Evolutionary conservation across 2,888 invertebrate species (phyloP).

Genomic region (Cyclophora albipunctata): DNA sequence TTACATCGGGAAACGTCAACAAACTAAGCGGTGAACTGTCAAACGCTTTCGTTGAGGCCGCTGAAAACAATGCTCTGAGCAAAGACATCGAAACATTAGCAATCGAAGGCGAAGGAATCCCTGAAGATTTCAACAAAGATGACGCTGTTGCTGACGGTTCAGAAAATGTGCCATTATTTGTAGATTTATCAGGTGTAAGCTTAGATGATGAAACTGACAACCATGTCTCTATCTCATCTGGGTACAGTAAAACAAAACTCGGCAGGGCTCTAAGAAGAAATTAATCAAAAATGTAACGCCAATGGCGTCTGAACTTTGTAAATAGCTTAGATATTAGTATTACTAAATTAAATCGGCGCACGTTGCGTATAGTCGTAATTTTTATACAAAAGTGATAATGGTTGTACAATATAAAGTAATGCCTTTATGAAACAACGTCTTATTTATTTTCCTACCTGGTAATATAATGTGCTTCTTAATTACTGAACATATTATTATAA

Average conservation of each 20-base stretch:
- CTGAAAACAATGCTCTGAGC: constrained; percentile 86
- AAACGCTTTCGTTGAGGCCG: constrained; percentile 89
- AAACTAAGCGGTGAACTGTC: constrained; percentile 88
- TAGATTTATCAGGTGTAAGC: constrained; percentile 63
- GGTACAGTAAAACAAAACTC: constrained; percentile 71
- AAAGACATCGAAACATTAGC: constrained; percentile 78
- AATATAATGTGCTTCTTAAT: too few species aligned
- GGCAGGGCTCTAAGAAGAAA: constrained; percentile 64
- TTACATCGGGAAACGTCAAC: constrained; percentile 82
- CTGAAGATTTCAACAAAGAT: constrained; percentile 52
- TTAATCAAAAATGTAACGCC: constrained; percentile 42
- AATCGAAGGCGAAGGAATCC: constrained; percentile 67
- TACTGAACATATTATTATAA: too few species aligned
- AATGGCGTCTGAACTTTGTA: constrained; percentile 50
- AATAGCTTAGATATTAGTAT: constrained; percentile 67
- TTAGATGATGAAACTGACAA: constrained; percentile 53
- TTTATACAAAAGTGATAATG: constrained; percentile 67
- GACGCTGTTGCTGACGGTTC: constrained; percentile 54
- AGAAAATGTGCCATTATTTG: constrained; percentile 71
- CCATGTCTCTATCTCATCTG: constrained; percentile 65
- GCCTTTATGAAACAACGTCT: constrained; percentile 27
- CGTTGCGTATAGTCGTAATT: constrained; percentile 61
- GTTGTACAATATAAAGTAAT: constrained; percentile 70
- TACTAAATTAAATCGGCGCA: constrained; percentile 68
- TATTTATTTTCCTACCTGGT: constrained; percentile 18